phyloP scores from a whole-genome alignment of 1,140 invertebrate species.

The Pseudachorutes palmiensis region DNA sequence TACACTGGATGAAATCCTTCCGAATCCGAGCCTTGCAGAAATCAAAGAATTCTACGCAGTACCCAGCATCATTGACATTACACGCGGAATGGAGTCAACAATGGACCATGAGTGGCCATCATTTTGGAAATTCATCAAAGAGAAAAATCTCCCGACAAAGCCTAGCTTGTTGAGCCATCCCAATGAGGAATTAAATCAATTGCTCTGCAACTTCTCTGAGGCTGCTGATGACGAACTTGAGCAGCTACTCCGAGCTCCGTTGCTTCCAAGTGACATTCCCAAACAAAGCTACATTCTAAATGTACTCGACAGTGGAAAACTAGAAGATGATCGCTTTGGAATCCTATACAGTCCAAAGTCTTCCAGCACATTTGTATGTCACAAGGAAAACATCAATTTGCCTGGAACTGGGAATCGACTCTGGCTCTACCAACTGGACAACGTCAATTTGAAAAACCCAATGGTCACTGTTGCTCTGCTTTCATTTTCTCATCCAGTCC shows the following conservation, averaged over 20 bases:
- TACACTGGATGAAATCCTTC: no score
- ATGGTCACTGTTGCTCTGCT: neutral
- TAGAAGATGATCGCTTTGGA: neutral
- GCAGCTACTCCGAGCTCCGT: neutral
- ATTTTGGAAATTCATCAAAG: neutral
- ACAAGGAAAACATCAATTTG: neutral
- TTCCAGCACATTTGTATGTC: neutral
- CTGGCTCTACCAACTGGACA: neutral
- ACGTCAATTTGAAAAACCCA: neutral
- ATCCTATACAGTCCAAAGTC: neutral
- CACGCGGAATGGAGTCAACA: neutral
- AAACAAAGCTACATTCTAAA: neutral
- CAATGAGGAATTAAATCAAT: neutral
- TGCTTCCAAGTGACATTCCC: neutral
- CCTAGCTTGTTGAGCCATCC: neutral
- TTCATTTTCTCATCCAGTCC: neutral
- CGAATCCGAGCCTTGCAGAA: no score
- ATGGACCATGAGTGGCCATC: neutral
- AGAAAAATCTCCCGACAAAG: neutral
- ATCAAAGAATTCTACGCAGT: neutral
- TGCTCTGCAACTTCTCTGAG: neutral
- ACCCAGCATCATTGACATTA: neutral
- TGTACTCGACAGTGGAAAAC: neutral
- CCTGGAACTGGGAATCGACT: neutral
- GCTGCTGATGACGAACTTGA: neutral